Percentiles rank a stretch among this genome's conserved stretches.
phyloP scores from a whole-genome alignment of 2,888 invertebrate genomes.

The Acleris cristana region DNA sequence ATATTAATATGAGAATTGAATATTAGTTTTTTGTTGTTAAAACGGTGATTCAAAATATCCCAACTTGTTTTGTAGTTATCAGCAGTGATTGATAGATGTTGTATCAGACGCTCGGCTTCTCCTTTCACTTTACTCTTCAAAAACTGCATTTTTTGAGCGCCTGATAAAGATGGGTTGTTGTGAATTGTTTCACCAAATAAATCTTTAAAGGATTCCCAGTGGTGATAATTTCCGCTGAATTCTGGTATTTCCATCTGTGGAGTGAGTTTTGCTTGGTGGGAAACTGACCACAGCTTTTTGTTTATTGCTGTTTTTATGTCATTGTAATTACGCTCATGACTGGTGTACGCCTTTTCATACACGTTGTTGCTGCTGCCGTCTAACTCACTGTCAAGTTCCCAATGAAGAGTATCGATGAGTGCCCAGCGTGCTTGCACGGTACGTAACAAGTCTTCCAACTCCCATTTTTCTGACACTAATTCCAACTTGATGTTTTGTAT shows the following conservation, averaged over 20 bases:
- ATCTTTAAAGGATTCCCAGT: constrained; percentile 1
- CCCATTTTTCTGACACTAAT: not conserved
- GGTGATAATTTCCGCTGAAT: constrained; percentile 1
- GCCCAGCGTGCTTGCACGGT: not conserved
- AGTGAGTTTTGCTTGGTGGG: not conserved
- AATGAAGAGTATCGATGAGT: not conserved
- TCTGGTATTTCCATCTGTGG: constrained; percentile 2
- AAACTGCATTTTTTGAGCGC: not conserved
- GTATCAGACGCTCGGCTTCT: constrained; percentile 4
- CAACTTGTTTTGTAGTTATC: constrained; percentile 5
- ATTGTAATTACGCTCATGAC: not conserved
- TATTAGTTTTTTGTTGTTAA: not conserved
- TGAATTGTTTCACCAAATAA: not conserved
- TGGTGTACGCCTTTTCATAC: not conserved
- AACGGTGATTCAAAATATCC: not conserved
- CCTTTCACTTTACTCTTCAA: not conserved
- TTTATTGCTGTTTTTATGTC: not conserved
- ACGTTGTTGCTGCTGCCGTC: not conserved
- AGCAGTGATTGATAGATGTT: not conserved
- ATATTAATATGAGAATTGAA: not conserved
- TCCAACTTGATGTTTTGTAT: not conserved
- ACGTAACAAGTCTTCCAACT: not conserved
- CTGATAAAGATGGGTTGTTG: not conserved
- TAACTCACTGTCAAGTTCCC: not conserved
- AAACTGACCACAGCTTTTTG: not conserved